Base-by-base conservation (phyloP, 2,888 invertebrate genomes). In the Punctoribates punctum region DNA sequence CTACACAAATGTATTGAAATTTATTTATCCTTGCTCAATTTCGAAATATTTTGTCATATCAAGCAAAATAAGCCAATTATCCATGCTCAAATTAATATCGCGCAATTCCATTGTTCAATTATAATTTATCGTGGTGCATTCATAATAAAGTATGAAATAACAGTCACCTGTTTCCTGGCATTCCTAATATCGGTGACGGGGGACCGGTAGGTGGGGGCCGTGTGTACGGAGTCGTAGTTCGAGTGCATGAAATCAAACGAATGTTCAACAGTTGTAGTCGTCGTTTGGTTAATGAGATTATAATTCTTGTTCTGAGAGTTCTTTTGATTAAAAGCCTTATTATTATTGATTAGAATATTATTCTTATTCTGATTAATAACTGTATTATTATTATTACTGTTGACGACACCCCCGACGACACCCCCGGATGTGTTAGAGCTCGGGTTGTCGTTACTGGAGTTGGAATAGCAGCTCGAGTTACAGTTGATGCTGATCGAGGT, bases 111-210 rank as follows among this genome's bases (percentile, higher is more conserved):
- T n/a, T n/a, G n/a, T n/a, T n/a, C n/a, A n/a, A n/a, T n/a, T n/a
- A n/a, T n/a, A n/a, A n/a, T n/a, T n/a, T n/a, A n/a, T n/a, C n/a
- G n/a, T n/a, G n/a, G n/a, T n/a, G n/a, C n/a, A n/a, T n/a, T n/a
- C n/a, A n/a, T n/a, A n/a, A n/a, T n/a, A n/a, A n/a, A n/a, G n/a
- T n/a, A n/a, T n/a, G n/a, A n/a, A n/a, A n/a, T n/a, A n/a, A n/a
- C n/a, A n/a, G n/a, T n/a, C n/a, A 77, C 77, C 73, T 77, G 77
- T 73, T 75, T 75, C 27, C 77, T 38, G 20, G 77, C 77, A 72
- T 75, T 76, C 15, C 77, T 46, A 29, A 77, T 73, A 23, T 77
- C 75, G 60, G 72, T 75, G 17, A 76, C 77, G 11, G 75, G 75
- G 3, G 75, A 72, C 34, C 72, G 72, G 8, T 34, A 34, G 4